Evolutionary conservation across 2,797 vertebrate genomes (phyloP).

Genomic region (Catharus ustulatus): DNA sequence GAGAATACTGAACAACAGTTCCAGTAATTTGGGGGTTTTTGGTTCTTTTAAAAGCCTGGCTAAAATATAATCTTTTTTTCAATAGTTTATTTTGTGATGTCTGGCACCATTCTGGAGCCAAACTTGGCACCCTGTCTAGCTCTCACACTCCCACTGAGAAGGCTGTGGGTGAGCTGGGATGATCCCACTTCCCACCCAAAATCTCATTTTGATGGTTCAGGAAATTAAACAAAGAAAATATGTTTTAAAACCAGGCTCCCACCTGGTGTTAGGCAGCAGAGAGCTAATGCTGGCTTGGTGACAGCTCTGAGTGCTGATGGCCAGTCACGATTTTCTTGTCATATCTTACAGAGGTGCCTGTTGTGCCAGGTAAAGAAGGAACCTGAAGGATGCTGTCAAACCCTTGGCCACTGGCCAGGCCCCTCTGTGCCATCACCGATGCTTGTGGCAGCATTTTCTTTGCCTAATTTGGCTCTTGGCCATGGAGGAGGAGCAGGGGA

Average conservation of each 20-base stretch:
- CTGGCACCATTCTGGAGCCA: neutral
- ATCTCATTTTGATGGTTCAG: neutral
- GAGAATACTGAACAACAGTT: neutral
- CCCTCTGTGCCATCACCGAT: fast-evolving
- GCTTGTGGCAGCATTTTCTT: neutral
- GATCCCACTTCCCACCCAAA: neutral
- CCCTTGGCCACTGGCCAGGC: neutral
- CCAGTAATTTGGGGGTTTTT: neutral
- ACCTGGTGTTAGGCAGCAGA: neutral
- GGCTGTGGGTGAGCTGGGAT: neutral
- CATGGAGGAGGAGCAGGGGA: neutral
- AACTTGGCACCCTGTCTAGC: neutral
- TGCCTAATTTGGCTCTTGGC: neutral
- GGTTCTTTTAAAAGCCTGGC: neutral
- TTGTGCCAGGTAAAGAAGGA: neutral
- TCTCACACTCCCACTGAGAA: neutral
- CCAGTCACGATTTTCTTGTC: neutral
- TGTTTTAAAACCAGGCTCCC: neutral
- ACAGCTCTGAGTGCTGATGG: neutral
- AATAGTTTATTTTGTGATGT: neutral
- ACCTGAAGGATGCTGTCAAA: neutral
- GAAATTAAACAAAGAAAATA: neutral
- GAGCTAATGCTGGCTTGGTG: neutral
- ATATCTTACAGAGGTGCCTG: neutral
- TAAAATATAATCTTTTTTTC: neutral